Base-by-base conservation (phyloP, 2,113 vertebrate species). In the Callorhinus ursinus region DNA sequence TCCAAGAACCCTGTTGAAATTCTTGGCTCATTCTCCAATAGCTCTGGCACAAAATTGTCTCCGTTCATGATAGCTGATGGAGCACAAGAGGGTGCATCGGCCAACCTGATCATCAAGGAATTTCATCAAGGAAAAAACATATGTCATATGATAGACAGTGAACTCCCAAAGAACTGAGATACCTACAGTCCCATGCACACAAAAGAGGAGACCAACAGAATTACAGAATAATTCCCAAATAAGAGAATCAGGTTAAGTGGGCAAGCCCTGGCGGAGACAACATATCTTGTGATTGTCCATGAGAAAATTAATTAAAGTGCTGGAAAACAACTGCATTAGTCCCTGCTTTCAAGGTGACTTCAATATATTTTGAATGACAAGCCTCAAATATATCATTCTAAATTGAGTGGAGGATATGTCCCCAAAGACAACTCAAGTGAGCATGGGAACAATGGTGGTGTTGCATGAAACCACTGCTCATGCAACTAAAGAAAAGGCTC, bases 1-100 rank as follows among this genome's bases (percentile, higher is more conserved):
- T 98, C 96, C 95, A 96, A 89, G 92, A 93, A 82, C 51, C 36
- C 92, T 89, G 57, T 46, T 76, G 96, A 79, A 80, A 92, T 69
- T 69, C 71, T 92, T 97, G 96, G 79, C 93, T 93, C n/a, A 1
- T 88, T 93, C 63, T 77, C 36, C n/a, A 83, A 63, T 42, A 96
- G 26, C 57, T 31, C 46, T 76, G 87, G 95, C 65, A 84, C 49
- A 79, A 90, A 95, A 96, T 85, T 46, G 36, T 39, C 26, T 67
- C 5, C 36, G 28, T 96, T 91, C 61, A 36, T n/a, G n/a, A 69
- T 1, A 39, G 86, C 65, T 88, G 76, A 80, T 95, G n/a, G 77
- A 61, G n/a, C 67, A 77, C 57, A 76, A 76, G 61, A 63, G 49
- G n/a, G n/a, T 46, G 4, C 24, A 22, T 42, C 22, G 61, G 49